Percentiles rank a stretch among this genome's conserved stretches.
Evolutionary conservation across 2,797 vertebrate genomes (phyloP).

Genomic region (Poecile montanus): DNA sequence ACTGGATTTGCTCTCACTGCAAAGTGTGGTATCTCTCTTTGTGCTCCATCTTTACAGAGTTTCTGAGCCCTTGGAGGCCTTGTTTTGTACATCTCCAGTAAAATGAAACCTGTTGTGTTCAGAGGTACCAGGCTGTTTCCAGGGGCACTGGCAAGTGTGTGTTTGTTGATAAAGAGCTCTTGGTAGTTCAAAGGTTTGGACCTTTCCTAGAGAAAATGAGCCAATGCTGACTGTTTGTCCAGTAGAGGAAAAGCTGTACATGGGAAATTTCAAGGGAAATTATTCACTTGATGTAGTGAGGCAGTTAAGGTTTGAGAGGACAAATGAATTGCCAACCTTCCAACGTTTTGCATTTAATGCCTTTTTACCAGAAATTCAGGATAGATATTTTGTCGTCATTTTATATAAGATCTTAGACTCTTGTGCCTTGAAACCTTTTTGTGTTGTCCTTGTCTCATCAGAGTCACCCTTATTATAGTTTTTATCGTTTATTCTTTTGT

Average conservation of each 20-base stretch:
- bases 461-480: not conserved
- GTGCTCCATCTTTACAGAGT: not conserved
- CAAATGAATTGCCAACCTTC: not conserved
- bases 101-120: not conserved
- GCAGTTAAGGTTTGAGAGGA: not conserved
- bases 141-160: not conserved
- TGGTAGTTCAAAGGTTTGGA: not conserved
- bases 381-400: not conserved
- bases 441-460: not conserved
- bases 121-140: not conserved
- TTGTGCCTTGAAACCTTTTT: not conserved
- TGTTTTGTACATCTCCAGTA: not conserved
- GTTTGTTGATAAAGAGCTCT: not conserved
- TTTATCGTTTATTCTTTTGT: too few relatives aligned
- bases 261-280: not conserved
- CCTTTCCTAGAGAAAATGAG: not conserved
- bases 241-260: not conserved
- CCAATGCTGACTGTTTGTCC: not conserved
- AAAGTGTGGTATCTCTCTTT: not conserved
- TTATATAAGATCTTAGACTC: not conserved
- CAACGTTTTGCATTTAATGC: not conserved
- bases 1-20: not conserved
- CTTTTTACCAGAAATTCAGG: not conserved
- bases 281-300: not conserved
- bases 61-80: not conserved